Evolutionary conservation across 1,140 invertebrate species (phyloP), one percentile per base, ranked within the genome.

Genomic region (Stegodyphus dumicola): DNA sequence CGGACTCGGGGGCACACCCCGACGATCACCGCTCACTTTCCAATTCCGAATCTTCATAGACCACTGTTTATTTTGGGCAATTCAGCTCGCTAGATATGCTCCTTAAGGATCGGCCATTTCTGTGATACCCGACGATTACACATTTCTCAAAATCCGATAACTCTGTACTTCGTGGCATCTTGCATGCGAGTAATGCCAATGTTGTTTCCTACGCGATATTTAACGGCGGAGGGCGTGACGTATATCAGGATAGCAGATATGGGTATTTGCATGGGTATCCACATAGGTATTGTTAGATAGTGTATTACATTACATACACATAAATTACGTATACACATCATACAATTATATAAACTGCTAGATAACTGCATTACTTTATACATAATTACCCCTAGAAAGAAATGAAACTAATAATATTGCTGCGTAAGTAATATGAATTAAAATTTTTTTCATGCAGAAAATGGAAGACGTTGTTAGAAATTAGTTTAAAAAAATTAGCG

Each of bases 101-200:
- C n/a, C 66, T n/a, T 9, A 69, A 18, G 33, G 66, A 15, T 48
- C 9, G n/a, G 5, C n/a, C 33, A 69, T 9, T 9, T 18, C 9
- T 15, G 1, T 69, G 66, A 69, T 48, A 69, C 66, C 66, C 66
- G 2, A 69, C 0, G 9, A 69, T 69, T 3, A 69, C 17, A 15
- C 7, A 3, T 69, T 18, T 69, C 33, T 69, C 66, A 5, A 69
- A 69, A 48, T 69, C 66, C 3, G n/a, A 18, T 7, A 69, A n/a
- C 66, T 17, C 66, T n/a, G 9, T 2, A 3, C 5, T 69, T 11
- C 5, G n/a, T 9, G 66, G 5, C 10, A 69, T 69, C 17, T 69
- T 69, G 66, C 66, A 69, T 48, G 6, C 66, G n/a, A 69, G 3
- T 69, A 69, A 69, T 48, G 66, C n/a, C 66, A n/a, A 60, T 60